These are phyloP conservation scores for Monochamus alternatus DNA, from an alignment of 2,888 invertebrate genomes.

Conservation along the genomic window DNA sequence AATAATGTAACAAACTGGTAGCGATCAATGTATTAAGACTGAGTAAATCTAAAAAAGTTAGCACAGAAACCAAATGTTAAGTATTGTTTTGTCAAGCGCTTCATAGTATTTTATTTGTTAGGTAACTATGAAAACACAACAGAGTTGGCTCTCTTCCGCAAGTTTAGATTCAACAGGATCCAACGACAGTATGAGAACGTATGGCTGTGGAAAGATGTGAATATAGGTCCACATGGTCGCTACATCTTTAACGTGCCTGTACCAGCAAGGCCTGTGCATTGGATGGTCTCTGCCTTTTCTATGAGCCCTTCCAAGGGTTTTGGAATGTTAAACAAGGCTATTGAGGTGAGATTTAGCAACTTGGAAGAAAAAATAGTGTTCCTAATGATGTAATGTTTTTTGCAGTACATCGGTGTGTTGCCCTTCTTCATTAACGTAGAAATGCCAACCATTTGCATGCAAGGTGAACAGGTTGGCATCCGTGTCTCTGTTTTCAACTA, in stretches of 20 bases:
- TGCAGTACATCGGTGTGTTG: constrained; percentile 88
- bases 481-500: constrained; percentile 96
- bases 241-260: constrained; percentile 90
- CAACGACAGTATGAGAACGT: constrained; percentile 94
- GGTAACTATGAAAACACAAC: constrained; percentile 78
- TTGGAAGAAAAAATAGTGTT: no score
- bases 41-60: no score
- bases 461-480: constrained; percentile 93
- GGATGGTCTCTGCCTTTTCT: constrained; percentile 95
- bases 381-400: constrained; percentile 37
- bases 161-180: constrained; percentile 89
- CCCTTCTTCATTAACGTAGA: constrained; percentile 97
- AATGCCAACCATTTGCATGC: constrained; percentile 84
- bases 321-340: constrained; percentile 87
- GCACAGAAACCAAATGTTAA: no score
- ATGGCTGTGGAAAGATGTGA: constrained; percentile 96
- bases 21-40: no score
- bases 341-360: constrained; percentile 74
- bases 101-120: constrained; percentile 57
- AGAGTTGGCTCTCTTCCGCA: constrained; percentile 82
- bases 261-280: constrained; percentile 88
- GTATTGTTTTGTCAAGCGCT: no score
- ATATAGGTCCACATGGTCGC: constrained; percentile 93
- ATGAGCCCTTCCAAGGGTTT: constrained; percentile 91
- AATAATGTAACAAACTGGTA: no score